Percentiles rank a stretch among this genome's conserved stretches.
phyloP scores from a whole-genome alignment of 2,797 vertebrate species.

The Silurus aristotelis region DNA sequence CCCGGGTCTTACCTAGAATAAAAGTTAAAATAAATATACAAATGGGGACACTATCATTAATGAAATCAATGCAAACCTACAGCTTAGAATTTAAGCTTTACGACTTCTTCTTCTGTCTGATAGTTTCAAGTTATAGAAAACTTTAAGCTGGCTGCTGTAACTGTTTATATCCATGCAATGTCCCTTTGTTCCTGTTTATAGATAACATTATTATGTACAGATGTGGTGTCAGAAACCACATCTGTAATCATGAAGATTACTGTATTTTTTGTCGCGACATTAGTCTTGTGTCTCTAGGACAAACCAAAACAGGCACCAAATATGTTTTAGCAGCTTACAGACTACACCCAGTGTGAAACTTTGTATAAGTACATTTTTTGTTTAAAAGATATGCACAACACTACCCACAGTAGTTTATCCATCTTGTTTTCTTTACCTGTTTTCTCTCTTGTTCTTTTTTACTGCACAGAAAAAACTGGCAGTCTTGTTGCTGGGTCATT shows the following conservation, averaged over 20 bases:
- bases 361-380: neutral
- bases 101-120: neutral
- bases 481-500: slow-evolving; percentile 82
- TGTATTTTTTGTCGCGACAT: neutral
- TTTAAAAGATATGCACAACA: neutral
- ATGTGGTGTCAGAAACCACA: neutral
- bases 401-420: neutral
- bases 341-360: neutral
- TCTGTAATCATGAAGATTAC: neutral
- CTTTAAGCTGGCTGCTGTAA: neutral
- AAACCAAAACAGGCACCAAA: neutral
- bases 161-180: neutral
- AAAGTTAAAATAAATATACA: neutral
- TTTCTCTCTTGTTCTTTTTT: neutral
- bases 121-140: neutral
- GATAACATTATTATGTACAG: neutral
- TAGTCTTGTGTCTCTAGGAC: neutral
- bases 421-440: neutral
- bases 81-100: neutral
- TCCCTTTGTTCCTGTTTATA: neutral
- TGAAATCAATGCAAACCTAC: neutral
- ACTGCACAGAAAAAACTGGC: slow-evolving; percentile 79
- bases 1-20: neutral
- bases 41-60: neutral
- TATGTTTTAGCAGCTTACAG: neutral